Evolutionary conservation across 2,888 invertebrate genomes (phyloP), one percentile per base, ranked within the genome.

Genomic region (Eudasyphora cyanicolor): DNA sequence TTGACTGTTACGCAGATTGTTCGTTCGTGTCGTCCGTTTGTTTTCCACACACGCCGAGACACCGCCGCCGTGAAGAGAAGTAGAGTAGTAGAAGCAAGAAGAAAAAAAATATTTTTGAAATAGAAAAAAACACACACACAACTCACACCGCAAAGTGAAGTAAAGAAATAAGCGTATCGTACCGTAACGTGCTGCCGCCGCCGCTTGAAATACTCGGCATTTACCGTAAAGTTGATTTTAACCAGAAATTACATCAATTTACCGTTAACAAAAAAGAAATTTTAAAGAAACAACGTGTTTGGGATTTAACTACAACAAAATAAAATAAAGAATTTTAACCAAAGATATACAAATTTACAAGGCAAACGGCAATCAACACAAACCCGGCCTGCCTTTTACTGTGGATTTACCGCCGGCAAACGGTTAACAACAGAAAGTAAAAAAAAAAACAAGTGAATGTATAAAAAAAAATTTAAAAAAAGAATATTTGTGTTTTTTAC

Each of bases 1-100:
- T 91, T 91, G 92, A 91, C 92, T 92, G 92, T 91, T 91, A 91
- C 90, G 90, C 90, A 89, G 91, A 90, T 91, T 90, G 92, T 91
- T 90, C 89, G 88, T 88, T 89, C 88, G 90, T 89, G 86, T 86
- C 86, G 85, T 85, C 82, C 87, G 87, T 85, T 78, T 86, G 86
- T 85, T 71, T 78, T 78, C 54, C 62, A 57, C 42, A 57, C 42
- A 60, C 45, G 35, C 54, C 54, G 29, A 71, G 10, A 71, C 51
- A 57, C 42, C n/a, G 35, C 62, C 62, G 62, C 49, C 70, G 70
- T 76, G 38, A 29, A 12, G 38, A 54, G 42, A 51, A 74, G 27
- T 29, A 19, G 21, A 79, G 73, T 74, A 70, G 67, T 60, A 60
- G 71, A 42, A 24, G 57, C 19, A 57, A 60, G 35, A 74, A 76